Conservation (phyloP, 2,113 vertebrate species). For the Syngnathus scovelli region DNA sequence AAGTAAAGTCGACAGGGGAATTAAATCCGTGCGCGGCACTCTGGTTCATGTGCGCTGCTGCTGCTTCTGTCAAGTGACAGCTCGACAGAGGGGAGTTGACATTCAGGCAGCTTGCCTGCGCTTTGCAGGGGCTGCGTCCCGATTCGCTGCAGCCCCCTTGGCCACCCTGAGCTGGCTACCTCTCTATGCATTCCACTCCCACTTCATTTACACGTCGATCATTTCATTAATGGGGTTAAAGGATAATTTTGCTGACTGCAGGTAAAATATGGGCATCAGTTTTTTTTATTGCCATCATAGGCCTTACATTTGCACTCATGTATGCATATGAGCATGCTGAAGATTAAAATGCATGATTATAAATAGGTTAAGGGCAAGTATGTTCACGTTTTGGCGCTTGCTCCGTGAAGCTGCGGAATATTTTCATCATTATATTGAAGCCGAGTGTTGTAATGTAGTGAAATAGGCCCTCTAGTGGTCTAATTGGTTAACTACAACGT, state of each 20-base stretch:
- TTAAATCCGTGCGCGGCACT: conserved; percentile 29
- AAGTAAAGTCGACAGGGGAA: conserved; percentile 9
- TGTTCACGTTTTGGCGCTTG: neutral
- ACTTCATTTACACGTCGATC: neutral
- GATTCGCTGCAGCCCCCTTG: conserved; percentile 45
- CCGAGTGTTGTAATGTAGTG: neutral
- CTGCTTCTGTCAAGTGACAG: conserved; percentile 60
- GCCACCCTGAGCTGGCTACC: neutral
- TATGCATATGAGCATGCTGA: neutral
- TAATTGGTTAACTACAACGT: neutral
- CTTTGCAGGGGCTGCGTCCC: conserved; percentile 43
- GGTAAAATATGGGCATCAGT: neutral
- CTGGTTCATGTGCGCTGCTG: conserved; percentile 47
- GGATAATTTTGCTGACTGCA: neutral
- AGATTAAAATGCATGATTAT: too few relatives aligned
- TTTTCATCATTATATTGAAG: neutral
- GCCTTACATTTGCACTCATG: neutral
- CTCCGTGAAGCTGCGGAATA: neutral
- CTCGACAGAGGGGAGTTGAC: conserved; percentile 57
- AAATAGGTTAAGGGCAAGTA: neutral
- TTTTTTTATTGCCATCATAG: neutral
- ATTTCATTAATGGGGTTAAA: neutral
- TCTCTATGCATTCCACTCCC: neutral
- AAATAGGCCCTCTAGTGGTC: neutral
- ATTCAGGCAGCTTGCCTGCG: conserved; percentile 22